Evolutionary conservation across 2,113 vertebrate species (phyloP).

Genomic region (Colaptes auratus): DNA sequence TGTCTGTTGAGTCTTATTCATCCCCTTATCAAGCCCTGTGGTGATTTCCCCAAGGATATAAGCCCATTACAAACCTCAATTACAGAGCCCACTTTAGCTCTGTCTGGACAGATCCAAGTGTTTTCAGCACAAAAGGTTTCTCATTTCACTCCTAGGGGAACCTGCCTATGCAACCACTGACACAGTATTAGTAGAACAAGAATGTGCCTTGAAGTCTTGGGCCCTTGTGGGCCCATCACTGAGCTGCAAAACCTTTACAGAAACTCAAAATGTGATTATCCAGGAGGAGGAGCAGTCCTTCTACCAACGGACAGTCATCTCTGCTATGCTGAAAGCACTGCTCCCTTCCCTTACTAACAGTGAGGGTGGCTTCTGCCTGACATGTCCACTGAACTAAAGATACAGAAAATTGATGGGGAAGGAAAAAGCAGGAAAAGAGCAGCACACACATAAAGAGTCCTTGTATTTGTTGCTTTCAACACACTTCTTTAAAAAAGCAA

Average conservation of each 20-base stretch:
- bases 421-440: not conserved
- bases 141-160: not conserved
- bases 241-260: not conserved
- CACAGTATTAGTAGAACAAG: not conserved
- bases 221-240: not conserved
- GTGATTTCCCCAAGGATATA: not conserved
- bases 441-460: not conserved
- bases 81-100: not conserved
- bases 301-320: fast-evolving
- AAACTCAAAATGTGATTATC: not conserved
- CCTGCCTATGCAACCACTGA: not conserved
- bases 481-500: not conserved
- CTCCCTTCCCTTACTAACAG: not conserved
- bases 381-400: not conserved
- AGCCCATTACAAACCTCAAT: not conserved
- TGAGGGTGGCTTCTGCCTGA: not conserved
- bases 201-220: not conserved
- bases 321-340: not conserved
- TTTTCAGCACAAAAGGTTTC: not conserved
- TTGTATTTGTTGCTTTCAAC: not conserved
- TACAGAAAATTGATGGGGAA: not conserved
- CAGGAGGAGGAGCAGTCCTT: not conserved
- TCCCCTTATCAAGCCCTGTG: fast-evolving
- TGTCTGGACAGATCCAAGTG: not conserved
- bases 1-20: not conserved